phyloP scores from a whole-genome alignment of 1,140 invertebrate species.

The Maniola jurtina region DNA sequence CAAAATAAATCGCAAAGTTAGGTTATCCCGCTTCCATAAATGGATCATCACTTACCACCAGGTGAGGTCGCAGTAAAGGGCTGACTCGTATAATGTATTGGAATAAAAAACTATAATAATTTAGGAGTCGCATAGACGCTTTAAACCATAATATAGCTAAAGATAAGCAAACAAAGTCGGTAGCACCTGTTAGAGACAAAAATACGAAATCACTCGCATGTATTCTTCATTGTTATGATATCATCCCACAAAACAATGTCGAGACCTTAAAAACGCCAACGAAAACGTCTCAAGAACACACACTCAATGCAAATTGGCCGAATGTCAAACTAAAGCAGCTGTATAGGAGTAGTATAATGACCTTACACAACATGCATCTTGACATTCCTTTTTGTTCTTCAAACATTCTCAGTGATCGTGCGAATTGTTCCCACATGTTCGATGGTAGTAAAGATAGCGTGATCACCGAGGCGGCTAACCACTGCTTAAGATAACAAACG shows the following conservation, averaged over 20 bases:
- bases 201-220: slow-evolving; percentile 14
- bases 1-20: no score
- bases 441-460: slow-evolving; percentile 43
- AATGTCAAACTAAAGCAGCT: slow-evolving; percentile 55
- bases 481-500: slow-evolving; percentile 52
- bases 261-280: slow-evolving; percentile 43
- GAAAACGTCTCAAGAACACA: slow-evolving; percentile 58
- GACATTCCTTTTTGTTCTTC: slow-evolving; percentile 72
- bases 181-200: slow-evolving; percentile 1
- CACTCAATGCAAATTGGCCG: slow-evolving; percentile 59
- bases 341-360: slow-evolving; percentile 44
- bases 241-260: slow-evolving; percentile 44
- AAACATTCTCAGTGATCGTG: slow-evolving; percentile 56
- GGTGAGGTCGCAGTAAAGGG: no score
- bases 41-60: no score
- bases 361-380: slow-evolving; percentile 68
- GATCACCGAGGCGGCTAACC: slow-evolving; percentile 55
- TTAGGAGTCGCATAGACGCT: no score
- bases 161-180: neutral
- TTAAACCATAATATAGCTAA: neutral
- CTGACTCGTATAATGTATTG: no score
- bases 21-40: no score
- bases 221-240: slow-evolving; percentile 26
- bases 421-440: slow-evolving; percentile 65
- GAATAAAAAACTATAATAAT: no score